Conservation (phyloP, 2,888 invertebrate genomes). For the Poecilobothrus nobilitatus region DNA sequence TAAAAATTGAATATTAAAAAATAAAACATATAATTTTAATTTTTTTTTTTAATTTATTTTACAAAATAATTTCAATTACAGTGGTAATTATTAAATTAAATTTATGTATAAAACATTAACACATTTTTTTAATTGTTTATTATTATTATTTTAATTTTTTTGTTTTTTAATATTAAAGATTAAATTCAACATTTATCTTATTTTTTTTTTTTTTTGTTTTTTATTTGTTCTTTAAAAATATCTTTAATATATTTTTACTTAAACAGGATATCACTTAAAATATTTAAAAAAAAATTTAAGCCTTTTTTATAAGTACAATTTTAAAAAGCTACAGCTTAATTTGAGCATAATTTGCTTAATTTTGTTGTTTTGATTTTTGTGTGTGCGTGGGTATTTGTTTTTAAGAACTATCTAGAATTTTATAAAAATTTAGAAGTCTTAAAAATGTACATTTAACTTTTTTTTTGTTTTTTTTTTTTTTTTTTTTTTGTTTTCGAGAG, state of each 20-base stretch:
- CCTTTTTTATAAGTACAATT: background rate
- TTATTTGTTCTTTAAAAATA: background rate
- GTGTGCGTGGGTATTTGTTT: background rate
- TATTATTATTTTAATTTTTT: background rate
- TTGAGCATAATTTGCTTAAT: background rate
- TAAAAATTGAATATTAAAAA: too few relatives aligned
- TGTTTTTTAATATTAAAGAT: background rate
- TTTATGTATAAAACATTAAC: constrained; percentile 6
- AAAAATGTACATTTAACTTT: background rate
- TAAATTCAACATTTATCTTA: background rate
- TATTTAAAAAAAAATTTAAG: constrained; percentile 8
- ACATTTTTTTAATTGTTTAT: background rate
- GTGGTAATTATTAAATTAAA: constrained; percentile 4
- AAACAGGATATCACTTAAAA: constrained; percentile 10
- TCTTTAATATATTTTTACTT: background rate
- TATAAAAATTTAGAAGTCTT: constrained; percentile 6
- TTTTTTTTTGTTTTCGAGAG: background rate
- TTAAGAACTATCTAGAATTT: constrained; percentile 3
- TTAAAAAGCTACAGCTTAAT: background rate
- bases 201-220: background rate
- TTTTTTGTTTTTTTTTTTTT: background rate
- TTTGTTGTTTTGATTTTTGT: background rate
- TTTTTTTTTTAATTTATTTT: constrained; percentile 1
- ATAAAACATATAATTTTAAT: background rate
- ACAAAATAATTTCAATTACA: background rate